Conservation (phyloP, 2,797 vertebrate genomes). For the Vireo griseus region DNA sequence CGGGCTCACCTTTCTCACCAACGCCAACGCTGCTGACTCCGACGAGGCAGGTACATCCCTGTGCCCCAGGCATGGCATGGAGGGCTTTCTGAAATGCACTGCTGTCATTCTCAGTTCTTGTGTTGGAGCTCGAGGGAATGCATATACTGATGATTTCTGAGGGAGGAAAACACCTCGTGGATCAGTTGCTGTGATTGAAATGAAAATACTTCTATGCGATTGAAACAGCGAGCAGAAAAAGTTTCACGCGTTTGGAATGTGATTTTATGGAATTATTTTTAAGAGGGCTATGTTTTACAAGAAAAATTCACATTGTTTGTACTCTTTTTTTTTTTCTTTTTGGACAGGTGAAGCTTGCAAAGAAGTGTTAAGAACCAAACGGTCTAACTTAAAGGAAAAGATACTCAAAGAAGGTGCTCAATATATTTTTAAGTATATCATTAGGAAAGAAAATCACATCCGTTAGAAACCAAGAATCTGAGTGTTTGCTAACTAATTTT, state of each 20-base stretch:
- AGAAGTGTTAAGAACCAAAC: slow-evolving; percentile 75
- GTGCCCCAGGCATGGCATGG: not conserved
- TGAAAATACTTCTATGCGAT: not conserved
- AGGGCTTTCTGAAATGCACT: not conserved
- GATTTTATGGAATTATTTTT: not conserved
- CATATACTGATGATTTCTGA: not conserved
- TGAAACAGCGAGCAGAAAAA: not conserved
- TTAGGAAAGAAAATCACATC: not conserved
- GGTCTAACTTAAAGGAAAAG: slow-evolving; percentile 35
- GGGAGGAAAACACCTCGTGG: not conserved
- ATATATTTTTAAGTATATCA: not conserved
- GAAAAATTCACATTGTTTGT: not conserved
- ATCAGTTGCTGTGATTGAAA: not conserved
- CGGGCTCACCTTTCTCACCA: slow-evolving; percentile 89
- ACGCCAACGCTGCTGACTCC: slow-evolving; percentile 78
- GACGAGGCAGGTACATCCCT: slow-evolving; percentile 61
- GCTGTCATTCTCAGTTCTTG: fast-evolving
- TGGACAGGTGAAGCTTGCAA: slow-evolving; percentile 75
- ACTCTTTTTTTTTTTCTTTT: not conserved
- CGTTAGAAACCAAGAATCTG: not conserved
- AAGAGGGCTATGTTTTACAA: not conserved
- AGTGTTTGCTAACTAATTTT: not conserved
- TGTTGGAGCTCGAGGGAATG: not conserved
- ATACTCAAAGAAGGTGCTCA: slow-evolving; percentile 63
- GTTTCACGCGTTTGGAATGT: not conserved